Percentiles rank a stretch among this genome's conserved stretches.
Evolutionary conservation across 2,113 vertebrate species (phyloP).

Genomic region (Recurvirostra avosetta): DNA sequence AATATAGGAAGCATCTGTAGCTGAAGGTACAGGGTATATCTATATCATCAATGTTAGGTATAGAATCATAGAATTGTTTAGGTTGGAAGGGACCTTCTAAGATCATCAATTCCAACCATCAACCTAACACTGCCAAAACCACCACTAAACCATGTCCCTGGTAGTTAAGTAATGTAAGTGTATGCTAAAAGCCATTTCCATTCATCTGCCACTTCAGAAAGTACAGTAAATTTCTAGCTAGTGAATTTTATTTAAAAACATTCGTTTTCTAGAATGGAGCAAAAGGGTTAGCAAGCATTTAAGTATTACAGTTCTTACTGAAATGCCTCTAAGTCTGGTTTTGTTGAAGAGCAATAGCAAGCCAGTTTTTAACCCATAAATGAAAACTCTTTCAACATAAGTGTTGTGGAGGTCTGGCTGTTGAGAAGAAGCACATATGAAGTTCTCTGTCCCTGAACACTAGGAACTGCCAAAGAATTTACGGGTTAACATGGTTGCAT

Average conservation of each 20-base stretch:
- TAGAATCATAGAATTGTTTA: too few relatives aligned
- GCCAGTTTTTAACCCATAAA: background rate
- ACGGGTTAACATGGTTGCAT: background rate
- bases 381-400: background rate
- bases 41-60: background rate
- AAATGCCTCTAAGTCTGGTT: background rate
- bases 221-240: background rate
- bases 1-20: background rate
- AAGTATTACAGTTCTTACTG: background rate
- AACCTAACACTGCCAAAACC: too few relatives aligned
- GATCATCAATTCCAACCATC: too few relatives aligned
- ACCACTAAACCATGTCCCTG: background rate
- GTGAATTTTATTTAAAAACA: background rate
- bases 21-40: background rate
- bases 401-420: background rate
- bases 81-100: too few relatives aligned
- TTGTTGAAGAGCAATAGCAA: background rate
- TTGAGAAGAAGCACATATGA: fast-evolving
- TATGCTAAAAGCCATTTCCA: background rate
- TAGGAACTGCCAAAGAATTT: background rate
- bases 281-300: background rate
- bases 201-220: background rate
- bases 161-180: background rate
- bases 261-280: background rate
- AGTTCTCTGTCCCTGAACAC: background rate